Conservation (phyloP, 2,113 vertebrate species). For the Amblyornis subalaris region DNA sequence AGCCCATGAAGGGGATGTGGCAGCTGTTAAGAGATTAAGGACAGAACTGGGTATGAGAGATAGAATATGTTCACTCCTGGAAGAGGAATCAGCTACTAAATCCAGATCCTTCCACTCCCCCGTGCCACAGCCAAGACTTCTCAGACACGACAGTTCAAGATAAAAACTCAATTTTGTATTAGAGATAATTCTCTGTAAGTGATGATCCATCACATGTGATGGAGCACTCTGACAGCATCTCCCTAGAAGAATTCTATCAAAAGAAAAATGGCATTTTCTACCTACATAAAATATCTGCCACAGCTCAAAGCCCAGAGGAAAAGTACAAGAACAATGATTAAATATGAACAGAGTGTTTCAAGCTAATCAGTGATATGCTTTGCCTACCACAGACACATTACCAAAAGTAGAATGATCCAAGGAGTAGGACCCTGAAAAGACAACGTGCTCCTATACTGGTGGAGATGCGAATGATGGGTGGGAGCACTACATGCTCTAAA, state of each 20-base stretch:
- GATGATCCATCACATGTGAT: constrained; percentile 1
- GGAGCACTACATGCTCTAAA: not conserved
- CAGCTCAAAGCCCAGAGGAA: not conserved
- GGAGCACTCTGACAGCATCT: constrained; percentile 22
- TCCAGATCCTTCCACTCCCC: not conserved
- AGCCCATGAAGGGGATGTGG: not conserved
- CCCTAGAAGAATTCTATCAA: not conserved
- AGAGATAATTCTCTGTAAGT: constrained; percentile 18
- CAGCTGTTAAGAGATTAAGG: not conserved
- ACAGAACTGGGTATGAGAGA: not conserved
- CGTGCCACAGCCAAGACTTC: not conserved
- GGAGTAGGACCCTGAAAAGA: not conserved
- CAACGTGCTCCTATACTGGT: rapidly evolving
- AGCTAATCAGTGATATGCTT: not conserved
- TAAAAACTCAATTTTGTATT: constrained; percentile 51
- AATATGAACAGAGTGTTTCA: not conserved
- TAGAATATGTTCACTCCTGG: not conserved
- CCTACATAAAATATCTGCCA: not conserved
- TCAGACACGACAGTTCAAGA: constrained; percentile 24
- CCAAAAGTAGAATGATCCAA: not conserved
- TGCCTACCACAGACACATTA: not conserved
- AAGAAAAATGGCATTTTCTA: constrained; percentile 29
- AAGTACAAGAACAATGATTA: not conserved
- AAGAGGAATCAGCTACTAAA: not conserved
- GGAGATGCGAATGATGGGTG: not conserved